phyloP scores from a whole-genome alignment of 2,888 invertebrate genomes.

The Orthosia cruda region DNA sequence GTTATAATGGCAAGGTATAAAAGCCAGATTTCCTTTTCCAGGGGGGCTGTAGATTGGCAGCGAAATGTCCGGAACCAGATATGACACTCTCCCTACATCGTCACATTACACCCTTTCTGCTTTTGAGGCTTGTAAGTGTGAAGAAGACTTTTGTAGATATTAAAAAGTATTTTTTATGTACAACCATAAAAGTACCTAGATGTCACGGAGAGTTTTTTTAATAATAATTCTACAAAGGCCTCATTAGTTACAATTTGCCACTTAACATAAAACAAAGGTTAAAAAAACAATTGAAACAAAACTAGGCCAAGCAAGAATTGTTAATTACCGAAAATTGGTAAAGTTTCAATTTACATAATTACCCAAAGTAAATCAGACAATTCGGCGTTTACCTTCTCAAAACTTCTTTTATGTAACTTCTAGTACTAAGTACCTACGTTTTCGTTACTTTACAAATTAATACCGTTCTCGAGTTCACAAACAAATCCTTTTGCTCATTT shows the following conservation, averaged over 20 bases:
- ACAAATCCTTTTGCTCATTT: slow-evolving; percentile 51
- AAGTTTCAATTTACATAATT: slow-evolving; percentile 32
- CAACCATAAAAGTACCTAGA: too few relatives aligned
- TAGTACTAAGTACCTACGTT: not conserved
- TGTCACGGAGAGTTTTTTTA: not conserved
- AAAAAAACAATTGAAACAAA: slow-evolving; percentile 1
- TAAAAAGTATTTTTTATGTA: too few relatives aligned
- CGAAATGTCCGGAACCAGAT: slow-evolving; percentile 84
- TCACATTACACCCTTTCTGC: slow-evolving; percentile 81
- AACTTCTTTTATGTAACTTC: slow-evolving; percentile 31
- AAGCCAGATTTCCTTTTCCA: slow-evolving; percentile 81
- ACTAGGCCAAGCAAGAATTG: not conserved
- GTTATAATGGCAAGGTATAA: slow-evolving; percentile 69
- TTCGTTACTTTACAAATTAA: slow-evolving; percentile 34
- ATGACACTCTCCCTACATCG: slow-evolving; percentile 85
- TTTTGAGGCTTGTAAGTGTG: slow-evolving; percentile 72
- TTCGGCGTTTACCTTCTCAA: slow-evolving; percentile 15
- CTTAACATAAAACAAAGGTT: too few relatives aligned
- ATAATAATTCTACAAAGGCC: not conserved
- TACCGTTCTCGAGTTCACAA: slow-evolving; percentile 11
- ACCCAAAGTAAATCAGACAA: slow-evolving; percentile 11
- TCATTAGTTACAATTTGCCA: not conserved
- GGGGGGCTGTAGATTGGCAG: slow-evolving; percentile 83
- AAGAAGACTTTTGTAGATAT: slow-evolving; percentile 62
- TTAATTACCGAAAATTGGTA: slow-evolving; percentile 25